These are phyloP conservation scores for Clistopyga incitator DNA, from an alignment of 2,888 invertebrate species.

Conservation along the genomic window DNA sequence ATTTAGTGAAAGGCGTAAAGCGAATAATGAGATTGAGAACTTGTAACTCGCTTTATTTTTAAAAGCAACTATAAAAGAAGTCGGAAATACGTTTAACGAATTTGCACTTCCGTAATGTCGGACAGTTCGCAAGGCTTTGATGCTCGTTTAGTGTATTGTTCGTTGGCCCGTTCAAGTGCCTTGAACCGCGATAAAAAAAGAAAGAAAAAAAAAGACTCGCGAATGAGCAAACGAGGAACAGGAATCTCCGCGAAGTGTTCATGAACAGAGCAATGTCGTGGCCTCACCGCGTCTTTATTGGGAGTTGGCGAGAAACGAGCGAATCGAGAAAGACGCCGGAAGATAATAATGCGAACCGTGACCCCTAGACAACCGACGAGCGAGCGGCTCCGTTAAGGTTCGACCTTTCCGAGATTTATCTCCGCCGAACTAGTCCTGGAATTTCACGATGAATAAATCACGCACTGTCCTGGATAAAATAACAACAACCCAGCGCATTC, in stretches of 20 bases:
- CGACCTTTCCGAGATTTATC: background rate
- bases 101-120: conserved; percentile 4
- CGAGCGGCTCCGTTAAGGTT: conserved; percentile 14
- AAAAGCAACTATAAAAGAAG: too few relatives aligned
- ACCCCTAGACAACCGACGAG: conserved; percentile 17
- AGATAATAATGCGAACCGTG: conserved; percentile 25
- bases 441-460: background rate
- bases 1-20: too few relatives aligned
- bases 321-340: conserved; percentile 8
- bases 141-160: background rate
- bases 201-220: background rate
- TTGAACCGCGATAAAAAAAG: conserved; percentile 10
- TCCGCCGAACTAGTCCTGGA: background rate
- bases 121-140: background rate
- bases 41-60: background rate
- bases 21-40: too few relatives aligned
- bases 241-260: conserved; percentile 10
- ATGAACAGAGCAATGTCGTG: conserved; percentile 29
- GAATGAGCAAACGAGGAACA: background rate
- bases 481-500: background rate
- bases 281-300: conserved; percentile 42
- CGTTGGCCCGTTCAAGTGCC: conserved; percentile 12
- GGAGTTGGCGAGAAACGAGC: conserved; percentile 27
- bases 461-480: background rate
- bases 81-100: conserved; percentile 1